Evolutionary conservation across 53 echinoderm and acorn worm species (phyloP).

Genomic region (Echinarachnius parma): DNA sequence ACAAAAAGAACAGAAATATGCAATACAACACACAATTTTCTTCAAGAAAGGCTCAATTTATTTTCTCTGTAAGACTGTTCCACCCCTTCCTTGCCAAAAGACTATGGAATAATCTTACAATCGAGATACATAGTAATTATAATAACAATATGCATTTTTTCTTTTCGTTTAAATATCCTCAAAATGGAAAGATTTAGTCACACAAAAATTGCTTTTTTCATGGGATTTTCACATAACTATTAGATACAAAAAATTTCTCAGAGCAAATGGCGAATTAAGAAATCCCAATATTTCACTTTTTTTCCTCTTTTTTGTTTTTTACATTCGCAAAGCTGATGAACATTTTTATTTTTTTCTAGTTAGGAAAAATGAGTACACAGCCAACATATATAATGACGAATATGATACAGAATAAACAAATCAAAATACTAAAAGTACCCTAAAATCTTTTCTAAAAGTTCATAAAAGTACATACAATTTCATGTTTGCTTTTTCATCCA

Average conservation of each 20-base stretch:
- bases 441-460: constrained; percentile 12
- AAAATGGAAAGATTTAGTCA: constrained; percentile 43
- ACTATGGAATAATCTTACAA: constrained; percentile 45
- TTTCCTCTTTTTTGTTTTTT: constrained; percentile 10
- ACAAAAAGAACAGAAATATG: too few species aligned
- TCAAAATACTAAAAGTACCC: constrained; percentile 18
- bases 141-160: constrained; percentile 39
- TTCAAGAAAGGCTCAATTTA: constrained; percentile 48
- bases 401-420: constrained; percentile 27
- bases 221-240: constrained; percentile 31
- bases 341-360: constrained; percentile 14
- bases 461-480: constrained; percentile 31
- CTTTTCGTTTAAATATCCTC: constrained; percentile 37
- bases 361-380: background rate
- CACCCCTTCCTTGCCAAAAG: constrained; percentile 32
- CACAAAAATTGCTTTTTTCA: constrained; percentile 45
- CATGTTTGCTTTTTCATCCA: background rate
- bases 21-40: background rate
- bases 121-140: constrained; percentile 34
- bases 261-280: constrained; percentile 24
- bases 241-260: constrained; percentile 29
- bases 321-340: constrained; percentile 16
- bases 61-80: constrained; percentile 40
- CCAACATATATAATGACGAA: constrained; percentile 16
- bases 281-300: constrained; percentile 34